Conservation (phyloP, 1,140 invertebrate genomes). For the Trichomalopsis sarcophagae region DNA sequence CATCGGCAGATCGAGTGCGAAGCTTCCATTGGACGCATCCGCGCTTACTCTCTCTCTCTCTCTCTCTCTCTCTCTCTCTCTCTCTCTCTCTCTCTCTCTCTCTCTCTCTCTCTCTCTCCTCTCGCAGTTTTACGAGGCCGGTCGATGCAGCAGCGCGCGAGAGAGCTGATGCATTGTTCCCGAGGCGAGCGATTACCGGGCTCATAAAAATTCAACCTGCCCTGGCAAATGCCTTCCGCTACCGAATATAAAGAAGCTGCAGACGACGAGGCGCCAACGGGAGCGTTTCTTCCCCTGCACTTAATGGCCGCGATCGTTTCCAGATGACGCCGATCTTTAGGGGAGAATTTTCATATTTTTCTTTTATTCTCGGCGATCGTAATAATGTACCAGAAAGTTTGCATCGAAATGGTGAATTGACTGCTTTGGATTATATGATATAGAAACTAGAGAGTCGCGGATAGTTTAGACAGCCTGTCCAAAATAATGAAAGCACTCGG, state of each 20-base stretch:
- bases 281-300: neutral
- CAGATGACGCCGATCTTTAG: neutral
- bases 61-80: no score
- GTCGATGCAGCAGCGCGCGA: neutral
- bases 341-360: no score
- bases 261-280: neutral
- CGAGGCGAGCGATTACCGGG: conserved; percentile 22
- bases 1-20: neutral
- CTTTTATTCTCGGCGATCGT: no score
- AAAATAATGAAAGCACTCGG: no score
- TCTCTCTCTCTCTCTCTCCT: neutral
- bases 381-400: no score
- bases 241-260: conserved; percentile 4
- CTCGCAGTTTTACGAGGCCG: conserved; percentile 29
- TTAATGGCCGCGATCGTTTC: conserved; percentile 31
- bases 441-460: no score
- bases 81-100: no score
- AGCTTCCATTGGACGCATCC: conserved; percentile 4
- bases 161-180: neutral
- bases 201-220: conserved; percentile 45
- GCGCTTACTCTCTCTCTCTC: neutral
- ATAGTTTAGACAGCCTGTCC: no score
- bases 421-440: no score
- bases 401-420: no score
- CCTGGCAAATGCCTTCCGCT: neutral